phyloP scores from a whole-genome alignment of 2,797 vertebrate genomes.

The Halcyon leucocephala region DNA sequence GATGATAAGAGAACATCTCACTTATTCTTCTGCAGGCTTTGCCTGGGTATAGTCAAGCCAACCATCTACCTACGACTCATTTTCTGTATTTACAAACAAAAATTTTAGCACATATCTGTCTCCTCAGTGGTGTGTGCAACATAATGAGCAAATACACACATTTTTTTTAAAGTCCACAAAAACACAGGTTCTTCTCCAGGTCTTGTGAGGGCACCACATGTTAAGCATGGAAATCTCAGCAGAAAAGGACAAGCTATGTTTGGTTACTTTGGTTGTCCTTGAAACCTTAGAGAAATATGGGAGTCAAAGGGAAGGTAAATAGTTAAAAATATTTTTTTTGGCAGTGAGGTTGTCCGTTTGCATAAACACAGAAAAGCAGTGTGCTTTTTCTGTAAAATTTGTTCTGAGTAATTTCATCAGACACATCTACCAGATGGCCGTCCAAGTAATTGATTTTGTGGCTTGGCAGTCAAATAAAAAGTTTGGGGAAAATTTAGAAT shows the following conservation, averaged over 20 bases:
- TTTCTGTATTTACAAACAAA: neutral
- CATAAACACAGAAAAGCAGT: neutral
- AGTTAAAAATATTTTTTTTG: neutral
- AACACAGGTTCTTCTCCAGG: neutral
- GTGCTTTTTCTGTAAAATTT: neutral
- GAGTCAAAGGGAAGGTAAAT: neutral
- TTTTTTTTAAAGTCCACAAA: neutral
- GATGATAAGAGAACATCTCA: neutral
- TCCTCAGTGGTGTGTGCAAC: neutral
- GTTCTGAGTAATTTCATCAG: neutral
- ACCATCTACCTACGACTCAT: neutral
- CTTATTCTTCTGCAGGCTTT: neutral
- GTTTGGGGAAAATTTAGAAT: neutral
- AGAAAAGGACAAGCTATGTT: neutral
- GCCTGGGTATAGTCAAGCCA: neutral
- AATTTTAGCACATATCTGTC: neutral
- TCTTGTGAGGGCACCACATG: neutral
- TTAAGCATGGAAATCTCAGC: neutral
- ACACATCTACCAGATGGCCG: neutral
- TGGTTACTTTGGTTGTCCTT: neutral
- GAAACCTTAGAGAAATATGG: neutral
- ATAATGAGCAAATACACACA: neutral
- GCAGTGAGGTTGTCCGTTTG: neutral
- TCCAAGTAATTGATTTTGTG: conserved; percentile 1
- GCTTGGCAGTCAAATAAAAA: neutral